These are phyloP conservation scores for Eufriesea mexicana DNA, from an alignment of 1,140 invertebrate genomes.

Conservation along the genomic window DNA sequence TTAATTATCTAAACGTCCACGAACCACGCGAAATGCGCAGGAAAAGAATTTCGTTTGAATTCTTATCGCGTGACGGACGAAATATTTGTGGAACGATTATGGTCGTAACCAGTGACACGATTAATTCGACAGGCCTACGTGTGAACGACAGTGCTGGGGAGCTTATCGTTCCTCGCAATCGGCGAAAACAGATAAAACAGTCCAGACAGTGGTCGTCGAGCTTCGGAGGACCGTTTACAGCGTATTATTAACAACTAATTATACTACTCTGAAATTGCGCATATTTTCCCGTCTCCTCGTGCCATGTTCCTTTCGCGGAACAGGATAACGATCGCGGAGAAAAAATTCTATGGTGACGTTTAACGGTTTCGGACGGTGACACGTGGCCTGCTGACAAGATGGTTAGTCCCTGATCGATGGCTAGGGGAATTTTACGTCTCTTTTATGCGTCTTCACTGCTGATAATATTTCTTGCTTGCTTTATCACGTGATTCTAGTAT, in stretches of 20 bases:
- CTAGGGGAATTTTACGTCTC: too few species aligned
- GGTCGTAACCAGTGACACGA: neutral
- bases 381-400: neutral
- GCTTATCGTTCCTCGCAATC: neutral
- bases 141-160: too few species aligned
- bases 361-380: neutral
- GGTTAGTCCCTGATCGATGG: neutral
- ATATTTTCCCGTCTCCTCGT: neutral
- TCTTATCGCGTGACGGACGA: neutral
- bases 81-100: neutral
- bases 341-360: neutral
- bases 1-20: too few species aligned
- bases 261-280: neutral
- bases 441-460: too few species aligned
- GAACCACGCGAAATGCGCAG: neutral
- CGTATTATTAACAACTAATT: neutral
- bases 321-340: neutral
- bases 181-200: neutral
- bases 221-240: neutral
- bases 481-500: too few species aligned
- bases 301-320: neutral
- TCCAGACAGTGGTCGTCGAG: neutral
- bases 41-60: neutral
- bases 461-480: too few species aligned
- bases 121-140: neutral